Evolutionary conservation across 2,113 vertebrate genomes (phyloP).

Genomic region (cattle (Bos taurus)): ARS-UCD2.0 NC_037331.1:27071001-27071500

Average conservation of each 20-base stretch:
- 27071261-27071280: not conserved
- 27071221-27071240: not conserved
- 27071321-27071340: conserved; percentile 1
- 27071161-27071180: not conserved
- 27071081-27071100: not conserved
- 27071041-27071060: not conserved
- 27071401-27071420: not conserved
- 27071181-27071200: not conserved
- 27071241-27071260: not conserved
- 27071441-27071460: not conserved
- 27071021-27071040: not conserved
- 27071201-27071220: not conserved
- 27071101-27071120: not conserved
- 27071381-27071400: not conserved
- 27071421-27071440: not conserved
- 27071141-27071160: not conserved
- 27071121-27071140: not conserved
- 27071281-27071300: not conserved
- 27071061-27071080: not conserved
- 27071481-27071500: not conserved
- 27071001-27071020: not conserved
- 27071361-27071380: not conserved
- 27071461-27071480: not conserved
- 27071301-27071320: not conserved
- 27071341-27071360: not conserved